Percentiles rank a stretch among this genome's conserved stretches.
phyloP scores from a whole-genome alignment of 2,797 vertebrate genomes.

The Catamblyrhynchus diadema region DNA sequence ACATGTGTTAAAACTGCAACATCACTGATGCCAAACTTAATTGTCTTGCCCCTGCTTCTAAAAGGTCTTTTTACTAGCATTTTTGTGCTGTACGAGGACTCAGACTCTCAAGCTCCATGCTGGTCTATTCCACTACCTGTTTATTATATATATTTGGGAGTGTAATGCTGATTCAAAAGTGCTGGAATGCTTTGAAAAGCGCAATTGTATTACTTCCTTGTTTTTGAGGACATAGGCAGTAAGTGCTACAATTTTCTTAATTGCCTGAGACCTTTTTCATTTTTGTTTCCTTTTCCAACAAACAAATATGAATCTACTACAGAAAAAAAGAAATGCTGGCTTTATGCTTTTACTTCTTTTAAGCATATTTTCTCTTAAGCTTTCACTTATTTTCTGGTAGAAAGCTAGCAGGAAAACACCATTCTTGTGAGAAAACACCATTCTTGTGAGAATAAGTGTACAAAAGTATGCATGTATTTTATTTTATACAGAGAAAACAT shows the following conservation, averaged over 20 bases:
- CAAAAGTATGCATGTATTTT: neutral
- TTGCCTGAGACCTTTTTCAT: neutral
- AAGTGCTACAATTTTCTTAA: slow-evolving; percentile 14
- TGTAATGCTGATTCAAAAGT: neutral
- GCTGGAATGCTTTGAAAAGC: slow-evolving; percentile 19
- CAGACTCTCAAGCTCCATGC: slow-evolving; percentile 37
- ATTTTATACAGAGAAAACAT: neutral
- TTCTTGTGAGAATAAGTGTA: neutral
- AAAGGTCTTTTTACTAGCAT: slow-evolving; percentile 53
- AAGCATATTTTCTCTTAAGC: neutral
- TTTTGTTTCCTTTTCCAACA: neutral
- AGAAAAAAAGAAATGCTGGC: neutral
- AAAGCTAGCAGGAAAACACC: neutral
- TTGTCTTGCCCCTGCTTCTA: slow-evolving; percentile 38
- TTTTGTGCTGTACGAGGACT: neutral
- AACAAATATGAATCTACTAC: neutral
- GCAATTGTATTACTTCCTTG: neutral
- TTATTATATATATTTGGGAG: slow-evolving; percentile 61
- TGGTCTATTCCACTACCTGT: slow-evolving; percentile 61
- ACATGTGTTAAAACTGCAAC: slow-evolving; percentile 20
- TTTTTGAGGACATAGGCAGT: neutral
- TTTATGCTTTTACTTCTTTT: neutral
- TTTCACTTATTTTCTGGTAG: neutral
- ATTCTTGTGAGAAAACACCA: neutral
- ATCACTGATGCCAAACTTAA: slow-evolving; percentile 44